Evolutionary conservation across 1,140 invertebrate species (phyloP).

Genomic region (Dendrolimus kikuchii): DNA sequence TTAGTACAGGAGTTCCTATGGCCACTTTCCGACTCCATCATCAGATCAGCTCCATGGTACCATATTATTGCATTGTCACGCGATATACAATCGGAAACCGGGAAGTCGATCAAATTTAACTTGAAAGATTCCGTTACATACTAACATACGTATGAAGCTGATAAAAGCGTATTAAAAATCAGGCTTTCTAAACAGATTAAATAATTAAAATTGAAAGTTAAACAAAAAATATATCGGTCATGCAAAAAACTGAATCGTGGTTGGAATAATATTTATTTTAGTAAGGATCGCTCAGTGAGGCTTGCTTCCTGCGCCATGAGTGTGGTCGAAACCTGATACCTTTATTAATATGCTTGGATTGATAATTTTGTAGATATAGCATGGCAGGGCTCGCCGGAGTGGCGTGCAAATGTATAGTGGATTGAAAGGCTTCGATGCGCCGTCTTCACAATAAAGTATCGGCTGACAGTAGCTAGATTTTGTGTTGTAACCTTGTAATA

Average conservation of each 20-base stretch:
- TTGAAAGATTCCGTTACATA: no score
- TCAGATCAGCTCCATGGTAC: no score
- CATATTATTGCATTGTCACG: no score
- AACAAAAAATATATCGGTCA: conserved; percentile 32
- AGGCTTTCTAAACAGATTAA: background rate
- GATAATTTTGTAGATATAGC: conserved; percentile 65
- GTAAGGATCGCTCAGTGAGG: conserved; percentile 52
- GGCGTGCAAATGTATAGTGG: conserved; percentile 64
- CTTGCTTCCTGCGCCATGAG: conserved; percentile 65
- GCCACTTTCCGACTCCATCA: no score
- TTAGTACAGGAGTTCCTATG: no score
- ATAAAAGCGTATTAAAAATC: no score
- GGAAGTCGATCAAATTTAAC: no score
- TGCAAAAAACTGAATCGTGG: conserved; percentile 43
- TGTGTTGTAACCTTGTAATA: background rate
- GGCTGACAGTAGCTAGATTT: conserved; percentile 38
- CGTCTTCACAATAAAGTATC: conserved; percentile 55
- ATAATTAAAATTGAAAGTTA: conserved; percentile 23
- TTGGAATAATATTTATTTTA: conserved; percentile 56
- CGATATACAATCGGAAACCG: no score
- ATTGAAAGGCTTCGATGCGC: conserved; percentile 46
- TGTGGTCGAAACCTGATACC: conserved; percentile 66
- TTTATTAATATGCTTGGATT: conserved; percentile 67
- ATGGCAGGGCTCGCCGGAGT: conserved; percentile 40
- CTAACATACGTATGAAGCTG: no score